These are phyloP conservation scores for Chrysochloris asiatica DNA, from an alignment of 2,113 vertebrate genomes.

Conservation along the genomic window DNA sequence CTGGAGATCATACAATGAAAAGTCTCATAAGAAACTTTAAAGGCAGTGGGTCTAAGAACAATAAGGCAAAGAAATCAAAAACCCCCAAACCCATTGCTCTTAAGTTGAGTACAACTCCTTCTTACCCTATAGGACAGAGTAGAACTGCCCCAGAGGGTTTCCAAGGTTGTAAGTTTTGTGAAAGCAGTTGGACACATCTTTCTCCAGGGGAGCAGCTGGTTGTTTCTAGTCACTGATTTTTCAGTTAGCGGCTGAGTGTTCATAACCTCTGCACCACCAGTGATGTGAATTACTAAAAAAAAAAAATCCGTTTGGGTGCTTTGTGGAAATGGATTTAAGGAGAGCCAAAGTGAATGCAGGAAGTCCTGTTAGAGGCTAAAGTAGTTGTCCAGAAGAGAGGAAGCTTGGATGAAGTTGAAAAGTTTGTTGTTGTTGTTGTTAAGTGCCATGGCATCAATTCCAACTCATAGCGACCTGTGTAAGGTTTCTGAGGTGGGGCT, in stretches of 20 bases:
- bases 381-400: background rate
- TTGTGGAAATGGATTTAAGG: constrained; percentile 20
- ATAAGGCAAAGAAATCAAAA: background rate
- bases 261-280: background rate
- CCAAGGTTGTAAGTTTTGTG: background rate
- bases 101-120: background rate
- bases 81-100: background rate
- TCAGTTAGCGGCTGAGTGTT: background rate
- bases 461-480: too few species aligned
- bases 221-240: background rate
- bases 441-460: too few species aligned
- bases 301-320: background rate
- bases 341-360: constrained; percentile 5
- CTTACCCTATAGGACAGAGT: background rate
- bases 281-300: background rate
- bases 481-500: too few species aligned
- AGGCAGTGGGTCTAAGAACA: background rate
- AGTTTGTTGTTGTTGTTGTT: too few species aligned
- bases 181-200: background rate
- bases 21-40: constrained; percentile 32
- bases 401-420: background rate
- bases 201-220: background rate
- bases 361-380: background rate
- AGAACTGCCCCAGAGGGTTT: background rate
- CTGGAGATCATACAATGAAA: constrained; percentile 15